Evolutionary conservation across 2,113 vertebrate species (phyloP).

Genomic region (Steatornis caripensis): DNA sequence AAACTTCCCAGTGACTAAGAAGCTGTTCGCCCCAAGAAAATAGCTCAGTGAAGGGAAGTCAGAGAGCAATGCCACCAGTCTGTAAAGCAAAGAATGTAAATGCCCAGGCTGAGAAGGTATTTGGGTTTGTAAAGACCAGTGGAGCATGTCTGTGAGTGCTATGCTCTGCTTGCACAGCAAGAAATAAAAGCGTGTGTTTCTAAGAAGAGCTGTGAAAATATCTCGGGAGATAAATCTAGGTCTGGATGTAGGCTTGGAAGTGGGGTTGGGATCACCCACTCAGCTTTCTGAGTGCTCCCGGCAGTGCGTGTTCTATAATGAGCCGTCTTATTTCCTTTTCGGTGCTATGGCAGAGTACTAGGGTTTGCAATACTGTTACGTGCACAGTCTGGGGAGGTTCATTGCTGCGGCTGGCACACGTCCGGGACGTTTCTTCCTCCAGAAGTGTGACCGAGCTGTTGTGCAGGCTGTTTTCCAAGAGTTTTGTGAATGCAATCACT

Average conservation of each 20-base stretch:
- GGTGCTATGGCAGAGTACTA: slow-evolving; percentile 23
- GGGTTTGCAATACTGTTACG: background rate
- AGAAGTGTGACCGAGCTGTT: background rate
- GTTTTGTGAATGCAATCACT: fast-evolving
- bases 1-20: background rate
- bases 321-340: background rate
- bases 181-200: background rate
- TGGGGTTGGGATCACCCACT: slow-evolving; percentile 62
- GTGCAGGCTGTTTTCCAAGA: background rate
- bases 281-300: background rate
- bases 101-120: background rate
- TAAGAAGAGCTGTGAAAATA: slow-evolving; percentile 37
- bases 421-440: fast-evolving
- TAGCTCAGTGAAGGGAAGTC: background rate
- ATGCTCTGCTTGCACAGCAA: background rate
- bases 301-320: background rate
- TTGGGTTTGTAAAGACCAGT: background rate
- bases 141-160: background rate
- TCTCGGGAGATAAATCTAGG: slow-evolving; percentile 49
- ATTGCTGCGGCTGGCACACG: fast-evolving
- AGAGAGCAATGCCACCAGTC: background rate
- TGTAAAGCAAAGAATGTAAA: background rate
- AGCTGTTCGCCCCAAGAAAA: background rate
- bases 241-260: slow-evolving; percentile 38
- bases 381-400: background rate